Base-by-base conservation (phyloP, 2,888 invertebrate genomes). In the Lysandra bellargus region DNA sequence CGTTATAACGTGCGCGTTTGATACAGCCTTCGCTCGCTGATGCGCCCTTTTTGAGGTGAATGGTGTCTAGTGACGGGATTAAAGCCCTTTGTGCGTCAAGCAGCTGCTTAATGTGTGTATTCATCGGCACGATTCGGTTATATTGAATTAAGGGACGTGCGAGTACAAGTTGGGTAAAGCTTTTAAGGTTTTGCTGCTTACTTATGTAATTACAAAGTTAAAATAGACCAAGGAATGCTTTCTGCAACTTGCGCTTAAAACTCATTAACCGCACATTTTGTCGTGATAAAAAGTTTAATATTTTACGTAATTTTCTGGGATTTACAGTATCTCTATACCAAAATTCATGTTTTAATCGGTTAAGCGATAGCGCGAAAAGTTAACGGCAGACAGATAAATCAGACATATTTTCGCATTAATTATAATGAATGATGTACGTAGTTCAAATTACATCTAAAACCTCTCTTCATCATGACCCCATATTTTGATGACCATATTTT, bases 21-120 rank as follows among this genome's bases (percentile, higher is more conserved):
- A 49, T 49, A 49, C 49, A 49, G 49, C 49, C 49, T 49, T 49
- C 49, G 9, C 9, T 49, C 49, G 49, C 12, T 12, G 49, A 61
- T 61, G 23, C 61, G 61, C 23, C 23, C 61, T 69, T 69, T 69
- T 14, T 69, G 33, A 69, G 33, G 69, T 69, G 69, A 69, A 69
- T 69, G 69, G 33, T 53, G 30, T 53, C 57, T 53, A 14, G 57
- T 76, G 76, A 76, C 57, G 30, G 57, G 76, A 76, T 76, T 49
- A 57, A 76, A 76, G 14, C 30, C 76, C 49, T 76, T 76, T 76
- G 76, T 76, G 33, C 23, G 6, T 23, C 75, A 75, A 75, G 75
- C 49, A 44, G 49, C 12, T 75, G 23, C 30, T 49, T 23, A 49
- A 75, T 75, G 75, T 44, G 75, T 23, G 33, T 69, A 69, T 69